phyloP scores from a whole-genome alignment of 2,113 vertebrate species.

The Mellivora capensis region DNA sequence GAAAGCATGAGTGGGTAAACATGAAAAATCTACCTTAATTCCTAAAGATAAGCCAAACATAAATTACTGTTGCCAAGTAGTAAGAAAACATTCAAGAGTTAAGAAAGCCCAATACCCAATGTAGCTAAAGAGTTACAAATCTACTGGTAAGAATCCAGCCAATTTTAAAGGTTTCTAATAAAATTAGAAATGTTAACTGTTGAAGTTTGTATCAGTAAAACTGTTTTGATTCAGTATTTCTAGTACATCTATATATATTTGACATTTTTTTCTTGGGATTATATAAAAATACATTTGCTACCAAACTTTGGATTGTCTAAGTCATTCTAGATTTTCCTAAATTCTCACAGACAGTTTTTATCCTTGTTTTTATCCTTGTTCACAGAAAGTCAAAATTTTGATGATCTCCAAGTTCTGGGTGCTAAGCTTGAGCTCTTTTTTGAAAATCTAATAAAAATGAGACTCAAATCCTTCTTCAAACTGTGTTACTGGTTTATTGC shows the following conservation, averaged over 20 bases:
- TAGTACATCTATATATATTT: conserved; percentile 45
- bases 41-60: neutral
- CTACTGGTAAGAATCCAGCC: neutral
- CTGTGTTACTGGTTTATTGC: neutral
- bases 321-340: conserved; percentile 31
- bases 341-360: conserved; percentile 18
- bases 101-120: neutral
- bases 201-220: conserved; percentile 41
- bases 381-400: neutral
- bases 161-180: conserved; percentile 41
- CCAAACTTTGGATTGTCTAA: conserved; percentile 20
- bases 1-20: neutral
- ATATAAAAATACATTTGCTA: conserved; percentile 30
- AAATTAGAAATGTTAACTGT: conserved; percentile 43
- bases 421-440: neutral
- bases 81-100: neutral
- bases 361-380: conserved; percentile 34
- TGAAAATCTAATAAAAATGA: neutral
- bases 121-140: neutral
- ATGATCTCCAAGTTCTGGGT: neutral
- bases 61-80: neutral
- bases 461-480: neutral
- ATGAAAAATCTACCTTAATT: neutral
- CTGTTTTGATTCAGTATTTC: conserved; percentile 26
- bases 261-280: conserved; percentile 42